Base-by-base conservation (phyloP, 2,888 invertebrate genomes). In the Ormyrus labotus region DNA sequence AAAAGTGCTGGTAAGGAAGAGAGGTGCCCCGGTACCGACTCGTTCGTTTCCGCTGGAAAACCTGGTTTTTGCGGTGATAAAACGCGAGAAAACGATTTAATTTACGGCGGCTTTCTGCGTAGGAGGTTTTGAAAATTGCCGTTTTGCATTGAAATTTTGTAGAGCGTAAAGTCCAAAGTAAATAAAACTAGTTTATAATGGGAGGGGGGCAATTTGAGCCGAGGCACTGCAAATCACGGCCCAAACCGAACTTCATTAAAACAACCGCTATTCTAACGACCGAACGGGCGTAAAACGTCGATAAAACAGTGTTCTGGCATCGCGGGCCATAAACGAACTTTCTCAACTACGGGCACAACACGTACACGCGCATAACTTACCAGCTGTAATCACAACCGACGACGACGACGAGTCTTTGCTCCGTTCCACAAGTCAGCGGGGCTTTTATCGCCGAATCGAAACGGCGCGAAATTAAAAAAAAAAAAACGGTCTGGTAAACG, bases 321-420 rank as follows among this genome's bases (percentile, higher is more conserved):
- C 75, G 13, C 19, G 19, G 19, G 45, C 9, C 9, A 11, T 61
- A 72, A 72, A 61, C 51, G 60, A 76, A 76, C 61, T 55, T 69
- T 69, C 60, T 47, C 34, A 34, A 55, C 55, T 9, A 50, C 6
- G n/a, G 6, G 19, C 6, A 10, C 5, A 9, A 58, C 34, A 60
- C 51, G 7, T 34, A 55, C 53, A 58, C 60, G 58, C 69, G 61
- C 63, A 65, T 51, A 13, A 81, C 83, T 83, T 83, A 81, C 82
- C 81, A 70, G 69, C 72, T 63, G 60, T 64, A 68, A 77, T 68
- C 58, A 71, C 64, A 19, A 19, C 19, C 19, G 19, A 19, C 19
- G 19, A 19, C 19, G 2, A 64, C 64, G n/a, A 48, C 45, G 19
- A 9, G 4, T 5, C 48, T n/a, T 64, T n/a, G 48, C 64, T 8